A percentile compares a stretch with the other conserved stretches of the same genome.
Conservation (phyloP, 2,113 vertebrate genomes). For the human region GRCh38 chr4:173498001-173498500, state of each 20-base stretch:
- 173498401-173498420: neutral
- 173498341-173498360: neutral
- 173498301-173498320: neutral
- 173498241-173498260: neutral
- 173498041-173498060: neutral
- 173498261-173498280: neutral
- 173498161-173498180: neutral
- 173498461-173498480: neutral
- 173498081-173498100: neutral
- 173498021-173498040: neutral
- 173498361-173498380: neutral
- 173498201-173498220: neutral
- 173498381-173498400: neutral
- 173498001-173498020: neutral
- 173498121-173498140: neutral
- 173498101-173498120: neutral
- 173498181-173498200: neutral
- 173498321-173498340: neutral
- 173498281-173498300: slow-evolving; percentile 15
- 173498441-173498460: neutral
- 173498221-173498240: neutral
- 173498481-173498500: neutral
- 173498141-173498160: slow-evolving; percentile 8
- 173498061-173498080: neutral
- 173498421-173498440: neutral